Evolutionary conservation across 2,797 vertebrate genomes (phyloP).

Genomic region (Micrastur ruficollis): DNA sequence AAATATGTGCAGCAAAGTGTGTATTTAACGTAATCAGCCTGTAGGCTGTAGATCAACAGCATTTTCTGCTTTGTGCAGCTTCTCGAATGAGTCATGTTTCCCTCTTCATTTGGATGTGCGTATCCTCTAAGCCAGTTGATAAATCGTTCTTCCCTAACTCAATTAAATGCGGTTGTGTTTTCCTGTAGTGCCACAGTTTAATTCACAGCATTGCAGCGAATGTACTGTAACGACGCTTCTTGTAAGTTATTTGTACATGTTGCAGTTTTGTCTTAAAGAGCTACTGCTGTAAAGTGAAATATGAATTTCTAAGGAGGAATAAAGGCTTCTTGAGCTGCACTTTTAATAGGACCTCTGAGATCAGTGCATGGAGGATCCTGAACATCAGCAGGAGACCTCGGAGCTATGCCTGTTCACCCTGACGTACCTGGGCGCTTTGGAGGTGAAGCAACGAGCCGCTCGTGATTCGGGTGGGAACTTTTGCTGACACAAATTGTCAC

Average conservation of each 20-base stretch:
- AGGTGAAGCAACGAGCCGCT: not conserved
- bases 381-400: not conserved
- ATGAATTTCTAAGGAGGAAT: not conserved
- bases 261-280: not conserved
- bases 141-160: slow-evolving; percentile 55
- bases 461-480: not conserved
- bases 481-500: not conserved
- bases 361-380: not conserved
- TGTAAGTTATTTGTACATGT: not conserved
- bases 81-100: not conserved
- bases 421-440: accelerated
- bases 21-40: not conserved
- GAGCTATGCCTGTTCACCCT: accelerated
- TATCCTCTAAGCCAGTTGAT: slow-evolving; percentile 46
- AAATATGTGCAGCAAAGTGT: not conserved
- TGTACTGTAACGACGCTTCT: not conserved
- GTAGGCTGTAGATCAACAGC: not conserved
- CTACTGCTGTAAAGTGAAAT: not conserved
- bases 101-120: slow-evolving; percentile 42
- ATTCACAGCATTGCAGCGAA: not conserved
- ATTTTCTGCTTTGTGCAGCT: not conserved
- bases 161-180: slow-evolving; percentile 19
- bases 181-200: not conserved
- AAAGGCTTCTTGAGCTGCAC: not conserved
- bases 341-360: not conserved